Evolutionary conservation across 2,888 invertebrate genomes (phyloP).

Genomic region (Elmis aenea): DNA sequence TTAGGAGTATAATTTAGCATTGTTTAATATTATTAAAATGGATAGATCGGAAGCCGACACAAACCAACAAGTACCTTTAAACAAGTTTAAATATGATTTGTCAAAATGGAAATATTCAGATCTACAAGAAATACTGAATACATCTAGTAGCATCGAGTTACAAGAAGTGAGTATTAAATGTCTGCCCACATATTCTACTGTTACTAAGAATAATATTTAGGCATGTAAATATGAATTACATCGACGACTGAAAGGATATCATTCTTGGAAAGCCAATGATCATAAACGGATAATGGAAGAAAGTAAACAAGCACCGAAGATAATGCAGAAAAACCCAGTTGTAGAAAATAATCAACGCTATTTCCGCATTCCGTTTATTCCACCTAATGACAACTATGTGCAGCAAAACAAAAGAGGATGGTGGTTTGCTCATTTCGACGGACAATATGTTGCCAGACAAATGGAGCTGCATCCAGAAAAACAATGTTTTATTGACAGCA

Average conservation of each 20-base stretch:
- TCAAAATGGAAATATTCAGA: constrained; percentile 99
- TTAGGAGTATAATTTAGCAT: too few species aligned
- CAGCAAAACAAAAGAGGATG: constrained; percentile 64
- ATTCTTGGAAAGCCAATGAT: constrained; percentile 98
- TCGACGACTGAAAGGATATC: constrained; percentile 95
- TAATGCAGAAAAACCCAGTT: constrained; percentile 54
- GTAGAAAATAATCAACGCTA: constrained; percentile 69
- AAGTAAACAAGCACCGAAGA: constrained; percentile 73
- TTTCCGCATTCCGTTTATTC: constrained; percentile 92
- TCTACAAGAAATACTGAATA: constrained; percentile 94
- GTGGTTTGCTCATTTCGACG: constrained; percentile 99
- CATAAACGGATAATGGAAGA: constrained; percentile 79
- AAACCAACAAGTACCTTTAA: constrained; percentile 71
- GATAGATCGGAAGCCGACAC: constrained; percentile 80
- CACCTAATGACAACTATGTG: constrained; percentile 45
- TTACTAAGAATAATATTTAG: constrained; percentile 40
- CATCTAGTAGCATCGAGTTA: constrained; percentile 95
- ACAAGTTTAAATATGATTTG: constrained; percentile 85
- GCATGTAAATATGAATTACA: constrained; percentile 99
- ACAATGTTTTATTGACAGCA: constrained; percentile 79
- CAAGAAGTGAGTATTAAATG: constrained; percentile 63
- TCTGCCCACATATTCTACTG: too few species aligned
- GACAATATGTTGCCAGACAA: constrained; percentile 94
- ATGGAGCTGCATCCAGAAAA: constrained; percentile 96
- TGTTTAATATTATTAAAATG: too few species aligned